Percentiles rank a stretch among this genome's conserved stretches.
Evolutionary conservation across 2,888 invertebrate species (phyloP).

Genomic region (Parnassius orleans): DNA sequence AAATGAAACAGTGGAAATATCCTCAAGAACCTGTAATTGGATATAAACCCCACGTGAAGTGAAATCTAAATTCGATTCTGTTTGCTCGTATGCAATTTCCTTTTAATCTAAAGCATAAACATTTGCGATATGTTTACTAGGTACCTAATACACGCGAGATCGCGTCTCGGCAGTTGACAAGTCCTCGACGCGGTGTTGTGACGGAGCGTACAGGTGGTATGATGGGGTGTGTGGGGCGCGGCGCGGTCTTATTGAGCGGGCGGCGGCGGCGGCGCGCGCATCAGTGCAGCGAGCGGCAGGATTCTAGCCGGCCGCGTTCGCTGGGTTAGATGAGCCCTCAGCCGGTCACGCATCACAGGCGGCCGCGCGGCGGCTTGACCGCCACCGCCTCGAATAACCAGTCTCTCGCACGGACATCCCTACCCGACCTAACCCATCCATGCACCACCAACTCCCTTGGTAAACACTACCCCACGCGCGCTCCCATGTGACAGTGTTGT

Average conservation of each 20-base stretch:
- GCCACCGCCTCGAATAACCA: conserved; percentile 42
- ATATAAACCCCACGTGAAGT: background rate
- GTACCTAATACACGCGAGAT: conserved; percentile 17
- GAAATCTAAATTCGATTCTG: background rate
- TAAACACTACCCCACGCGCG: conserved; percentile 48
- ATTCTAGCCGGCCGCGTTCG: conserved; percentile 58
- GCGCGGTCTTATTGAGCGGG: conserved; percentile 44
- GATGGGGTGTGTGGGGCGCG: conserved; percentile 67
- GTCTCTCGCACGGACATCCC: conserved; percentile 27
- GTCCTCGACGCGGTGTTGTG: conserved; percentile 70
- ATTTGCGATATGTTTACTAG: conserved; percentile 34
- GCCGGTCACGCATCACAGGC: conserved; percentile 43
- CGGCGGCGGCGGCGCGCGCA: conserved; percentile 61
- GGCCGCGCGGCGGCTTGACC: conserved; percentile 56
- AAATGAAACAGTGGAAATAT: no score
- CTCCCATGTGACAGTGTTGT: conserved; percentile 48
- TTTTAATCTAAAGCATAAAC: conserved; percentile 2
- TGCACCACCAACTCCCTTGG: conserved; percentile 40
- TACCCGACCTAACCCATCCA: conserved; percentile 29
- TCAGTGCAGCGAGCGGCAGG: conserved; percentile 57
- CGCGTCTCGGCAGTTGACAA: conserved; percentile 36
- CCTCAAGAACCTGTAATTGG: no score
- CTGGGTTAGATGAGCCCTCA: conserved; percentile 47
- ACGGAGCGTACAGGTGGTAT: conserved; percentile 76
- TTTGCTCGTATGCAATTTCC: background rate